phyloP scores from a whole-genome alignment of 2,888 invertebrate genomes.

The Hypselothyrea guttata region DNA sequence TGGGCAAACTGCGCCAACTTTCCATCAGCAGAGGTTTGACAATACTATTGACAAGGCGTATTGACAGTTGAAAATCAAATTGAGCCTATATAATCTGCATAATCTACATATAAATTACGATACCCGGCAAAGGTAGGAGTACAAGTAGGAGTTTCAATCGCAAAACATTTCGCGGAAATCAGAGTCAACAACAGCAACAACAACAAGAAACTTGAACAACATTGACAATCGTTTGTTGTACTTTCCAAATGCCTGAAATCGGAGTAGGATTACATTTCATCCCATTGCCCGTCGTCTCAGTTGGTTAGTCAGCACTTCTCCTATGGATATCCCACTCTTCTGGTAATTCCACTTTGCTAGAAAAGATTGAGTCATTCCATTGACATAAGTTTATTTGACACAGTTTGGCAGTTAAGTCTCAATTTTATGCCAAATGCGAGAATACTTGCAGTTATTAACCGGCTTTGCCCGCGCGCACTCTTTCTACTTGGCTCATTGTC shows the following conservation, averaged over 20 bases:
- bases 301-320: slow-evolving; percentile 64
- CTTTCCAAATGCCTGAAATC: slow-evolving; percentile 61
- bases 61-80: slow-evolving; percentile 73
- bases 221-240: slow-evolving; percentile 42
- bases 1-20: slow-evolving; percentile 48
- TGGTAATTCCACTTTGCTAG: no score
- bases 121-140: slow-evolving; percentile 11
- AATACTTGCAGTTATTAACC: no score
- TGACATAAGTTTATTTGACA: slow-evolving; percentile 1
- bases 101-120: slow-evolving; percentile 71
- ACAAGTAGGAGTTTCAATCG: slow-evolving; percentile 49
- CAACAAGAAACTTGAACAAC: slow-evolving; percentile 23
- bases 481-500: no score
- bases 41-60: slow-evolving; percentile 47
- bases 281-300: slow-evolving; percentile 59
- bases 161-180: slow-evolving; percentile 70
- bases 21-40: slow-evolving; percentile 55
- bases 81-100: slow-evolving; percentile 51
- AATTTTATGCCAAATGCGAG: no score
- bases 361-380: no score
- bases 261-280: no score
- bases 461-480: no score
- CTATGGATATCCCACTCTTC: no score
- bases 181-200: slow-evolving; percentile 22
- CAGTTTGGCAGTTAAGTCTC: no score